Percentiles rank a stretch among this genome's conserved stretches.
Conservation (phyloP, 2,797 vertebrate species). For the Ambastaia sidthimunki region DNA sequence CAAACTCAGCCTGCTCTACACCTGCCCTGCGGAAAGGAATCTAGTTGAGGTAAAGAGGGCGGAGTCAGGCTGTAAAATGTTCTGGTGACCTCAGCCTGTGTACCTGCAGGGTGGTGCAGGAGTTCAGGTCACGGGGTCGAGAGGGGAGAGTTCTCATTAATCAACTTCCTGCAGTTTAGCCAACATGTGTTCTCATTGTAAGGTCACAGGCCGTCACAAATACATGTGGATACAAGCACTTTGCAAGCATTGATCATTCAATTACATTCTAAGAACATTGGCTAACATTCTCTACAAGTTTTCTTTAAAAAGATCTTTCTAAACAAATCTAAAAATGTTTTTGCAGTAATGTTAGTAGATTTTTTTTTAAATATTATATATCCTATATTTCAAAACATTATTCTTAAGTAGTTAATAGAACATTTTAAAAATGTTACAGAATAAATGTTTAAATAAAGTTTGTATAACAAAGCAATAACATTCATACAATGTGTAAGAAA, state of each 20-base stretch:
- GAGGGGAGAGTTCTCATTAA: slow-evolving; percentile 14
- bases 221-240: slow-evolving; percentile 28
- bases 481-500: too few species aligned
- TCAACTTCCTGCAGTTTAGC: slow-evolving; percentile 25
- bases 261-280: background rate
- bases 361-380: too few species aligned
- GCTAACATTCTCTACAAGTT: too few species aligned
- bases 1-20: background rate
- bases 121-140: slow-evolving; percentile 24
- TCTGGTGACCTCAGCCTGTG: slow-evolving; percentile 24
- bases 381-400: too few species aligned
- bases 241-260: background rate
- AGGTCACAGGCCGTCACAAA: slow-evolving; percentile 20
- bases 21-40: slow-evolving; percentile 12
- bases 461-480: too few species aligned
- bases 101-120: slow-evolving; percentile 28
- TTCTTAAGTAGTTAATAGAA: too few species aligned
- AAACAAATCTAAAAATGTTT: too few species aligned
- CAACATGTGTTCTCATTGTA: slow-evolving; percentile 40
- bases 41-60: slow-evolving; percentile 8
- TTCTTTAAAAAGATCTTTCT: too few species aligned
- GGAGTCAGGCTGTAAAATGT: slow-evolving; percentile 25
- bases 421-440: too few species aligned
- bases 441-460: too few species aligned
- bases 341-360: too few species aligned